Evolutionary conservation across 2,797 vertebrate genomes (phyloP).

Genomic region (Chrysocyon brachyurus): DNA sequence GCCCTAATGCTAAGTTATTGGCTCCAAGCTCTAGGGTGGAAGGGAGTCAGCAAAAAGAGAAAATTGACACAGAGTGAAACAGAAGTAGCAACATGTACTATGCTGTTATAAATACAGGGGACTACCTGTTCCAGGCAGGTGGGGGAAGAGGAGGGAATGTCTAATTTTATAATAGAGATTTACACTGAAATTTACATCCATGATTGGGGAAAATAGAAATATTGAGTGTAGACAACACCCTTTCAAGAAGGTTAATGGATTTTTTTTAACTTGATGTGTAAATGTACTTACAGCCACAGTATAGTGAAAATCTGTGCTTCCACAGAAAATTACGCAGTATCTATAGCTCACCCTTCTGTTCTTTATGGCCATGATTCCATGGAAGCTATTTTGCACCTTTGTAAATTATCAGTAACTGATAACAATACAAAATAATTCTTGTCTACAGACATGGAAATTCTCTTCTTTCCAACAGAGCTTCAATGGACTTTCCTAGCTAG

Average conservation of each 20-base stretch:
- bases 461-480: background rate
- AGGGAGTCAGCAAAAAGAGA: background rate
- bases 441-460: background rate
- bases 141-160: too few relatives aligned
- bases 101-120: background rate
- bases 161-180: background rate
- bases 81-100: background rate
- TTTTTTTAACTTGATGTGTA: background rate
- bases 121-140: background rate
- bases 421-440: background rate
- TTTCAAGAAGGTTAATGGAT: background rate
- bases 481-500: background rate
- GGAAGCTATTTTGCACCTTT: background rate
- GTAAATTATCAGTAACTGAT: background rate
- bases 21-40: background rate
- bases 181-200: background rate
- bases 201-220: background rate
- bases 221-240: background rate
- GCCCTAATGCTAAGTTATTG: background rate
- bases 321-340: background rate
- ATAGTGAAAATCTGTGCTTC: background rate
- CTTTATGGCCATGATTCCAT: background rate
- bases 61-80: background rate
- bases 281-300: background rate
- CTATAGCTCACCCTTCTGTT: background rate